phyloP scores from a whole-genome alignment of 2,113 vertebrate genomes.

The Herpetotheres cachinnans region DNA sequence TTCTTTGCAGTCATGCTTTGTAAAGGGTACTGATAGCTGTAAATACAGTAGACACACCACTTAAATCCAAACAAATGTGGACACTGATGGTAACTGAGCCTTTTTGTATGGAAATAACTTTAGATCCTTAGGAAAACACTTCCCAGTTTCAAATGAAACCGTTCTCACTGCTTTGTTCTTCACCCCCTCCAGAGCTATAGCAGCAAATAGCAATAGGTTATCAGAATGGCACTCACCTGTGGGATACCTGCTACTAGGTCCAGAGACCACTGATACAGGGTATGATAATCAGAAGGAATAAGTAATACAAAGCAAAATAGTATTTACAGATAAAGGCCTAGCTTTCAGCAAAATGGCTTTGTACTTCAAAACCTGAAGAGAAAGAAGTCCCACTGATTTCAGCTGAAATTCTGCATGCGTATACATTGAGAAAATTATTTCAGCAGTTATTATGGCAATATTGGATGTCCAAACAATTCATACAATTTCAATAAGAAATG shows the following conservation, averaged over 20 bases:
- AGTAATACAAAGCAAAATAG: not conserved
- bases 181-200: accelerated
- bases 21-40: accelerated
- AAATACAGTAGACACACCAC: not conserved
- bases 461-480: not conserved
- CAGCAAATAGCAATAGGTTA: not conserved
- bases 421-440: not conserved
- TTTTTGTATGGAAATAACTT: not conserved
- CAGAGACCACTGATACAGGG: not conserved
- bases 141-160: not conserved
- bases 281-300: not conserved
- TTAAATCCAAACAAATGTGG: not conserved
- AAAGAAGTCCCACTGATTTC: not conserved
- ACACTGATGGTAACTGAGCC: not conserved
- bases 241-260: not conserved
- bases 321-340: not conserved
- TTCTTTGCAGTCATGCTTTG: not conserved
- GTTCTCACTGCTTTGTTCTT: not conserved
- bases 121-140: not conserved
- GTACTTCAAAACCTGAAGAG: not conserved
- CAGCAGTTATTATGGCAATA: not conserved
- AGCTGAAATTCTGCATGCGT: not conserved
- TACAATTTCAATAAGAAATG: not conserved
- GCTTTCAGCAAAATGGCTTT: not conserved
- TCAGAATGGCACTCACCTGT: not conserved